These are phyloP conservation scores for Anguilla rostrata DNA, from an alignment of 2,113 vertebrate species.

Conservation along the genomic window DNA sequence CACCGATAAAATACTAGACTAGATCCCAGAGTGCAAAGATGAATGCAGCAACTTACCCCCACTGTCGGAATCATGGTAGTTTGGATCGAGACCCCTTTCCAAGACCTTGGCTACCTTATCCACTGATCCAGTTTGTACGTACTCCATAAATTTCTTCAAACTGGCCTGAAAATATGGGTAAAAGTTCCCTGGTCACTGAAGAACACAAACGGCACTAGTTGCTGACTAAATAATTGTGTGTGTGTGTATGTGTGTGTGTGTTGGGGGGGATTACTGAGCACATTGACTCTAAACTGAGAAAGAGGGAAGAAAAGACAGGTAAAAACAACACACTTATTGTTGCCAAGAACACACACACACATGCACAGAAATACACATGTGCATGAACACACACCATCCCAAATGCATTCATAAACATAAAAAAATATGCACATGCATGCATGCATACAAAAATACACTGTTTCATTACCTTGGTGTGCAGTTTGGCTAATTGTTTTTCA, in stretches of 20 bases:
- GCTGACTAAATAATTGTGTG: background rate
- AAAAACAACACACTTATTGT: background rate
- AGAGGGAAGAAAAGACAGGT: background rate
- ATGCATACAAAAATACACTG: background rate
- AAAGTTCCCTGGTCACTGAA: background rate
- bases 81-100: constrained; percentile 90
- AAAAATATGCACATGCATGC: background rate
- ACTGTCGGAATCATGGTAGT: constrained; percentile 86
- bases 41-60: constrained; percentile 72
- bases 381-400: background rate
- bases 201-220: background rate
- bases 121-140: constrained; percentile 76
- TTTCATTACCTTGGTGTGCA: constrained; percentile 86
- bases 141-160: constrained; percentile 88
- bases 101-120: constrained; percentile 85
- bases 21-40: background rate
- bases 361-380: background rate
- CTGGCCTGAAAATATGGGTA: constrained; percentile 69
- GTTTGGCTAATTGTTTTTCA: constrained; percentile 91
- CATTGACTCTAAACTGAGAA: background rate
- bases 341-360: background rate
- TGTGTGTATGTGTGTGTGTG: background rate
- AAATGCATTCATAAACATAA: background rate
- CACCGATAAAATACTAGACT: too few relatives aligned
- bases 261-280: background rate